These are phyloP conservation scores for Synodontis membranacea DNA, from an alignment of 2,113 vertebrate genomes.

Conservation along the genomic window DNA sequence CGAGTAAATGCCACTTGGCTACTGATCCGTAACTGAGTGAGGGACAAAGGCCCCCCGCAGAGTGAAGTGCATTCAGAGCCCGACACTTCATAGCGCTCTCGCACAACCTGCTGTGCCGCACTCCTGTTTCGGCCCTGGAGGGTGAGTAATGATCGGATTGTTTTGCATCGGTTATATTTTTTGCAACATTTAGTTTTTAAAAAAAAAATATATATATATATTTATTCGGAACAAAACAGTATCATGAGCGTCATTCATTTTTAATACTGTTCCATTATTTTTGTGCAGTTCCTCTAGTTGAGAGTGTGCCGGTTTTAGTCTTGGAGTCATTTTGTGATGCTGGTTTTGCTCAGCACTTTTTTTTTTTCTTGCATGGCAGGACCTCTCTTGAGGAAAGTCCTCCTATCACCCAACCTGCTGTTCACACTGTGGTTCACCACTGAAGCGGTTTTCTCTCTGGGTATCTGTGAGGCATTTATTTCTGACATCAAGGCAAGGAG, in stretches of 20 bases:
- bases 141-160: slow-evolving; percentile 20
- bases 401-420: slow-evolving; percentile 27
- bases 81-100: slow-evolving; percentile 13
- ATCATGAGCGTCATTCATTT: neutral
- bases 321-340: neutral
- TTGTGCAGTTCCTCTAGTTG: neutral
- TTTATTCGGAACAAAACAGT: neutral
- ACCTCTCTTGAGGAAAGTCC: slow-evolving; percentile 29
- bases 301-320: neutral
- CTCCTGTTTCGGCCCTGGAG: neutral
- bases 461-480: slow-evolving; percentile 18
- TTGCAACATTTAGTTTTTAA: neutral
- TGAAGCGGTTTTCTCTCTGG: slow-evolving; percentile 30
- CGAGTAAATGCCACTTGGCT: slow-evolving; percentile 61
- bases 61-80: slow-evolving; percentile 39
- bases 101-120: neutral
- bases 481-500: slow-evolving; percentile 25
- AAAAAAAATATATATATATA: too few relatives aligned
- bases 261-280: neutral
- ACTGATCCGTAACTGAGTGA: slow-evolving; percentile 62
- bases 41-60: slow-evolving; percentile 62
- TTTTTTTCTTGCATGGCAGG: neutral
- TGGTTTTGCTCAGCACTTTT: neutral
- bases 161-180: neutral
- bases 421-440: slow-evolving; percentile 32